These are phyloP conservation scores for Abrostola triplasia DNA, from an alignment of 2,888 invertebrate species.

Conservation along the genomic window DNA sequence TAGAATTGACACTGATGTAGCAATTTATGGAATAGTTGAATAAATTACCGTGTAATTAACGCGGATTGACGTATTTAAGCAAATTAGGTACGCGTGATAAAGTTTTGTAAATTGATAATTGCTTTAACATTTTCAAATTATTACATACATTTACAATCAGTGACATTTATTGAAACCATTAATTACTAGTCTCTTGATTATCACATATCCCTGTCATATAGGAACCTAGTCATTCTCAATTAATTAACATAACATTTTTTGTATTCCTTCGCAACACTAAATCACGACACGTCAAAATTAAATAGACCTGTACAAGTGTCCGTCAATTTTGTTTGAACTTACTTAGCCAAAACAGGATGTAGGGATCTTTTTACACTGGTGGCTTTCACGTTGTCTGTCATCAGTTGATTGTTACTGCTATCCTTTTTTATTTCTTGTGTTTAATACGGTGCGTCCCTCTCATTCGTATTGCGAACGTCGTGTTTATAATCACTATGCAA, in stretches of 20 bases:
- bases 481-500: slow-evolving; percentile 85
- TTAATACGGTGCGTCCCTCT: slow-evolving; percentile 60
- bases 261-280: slow-evolving; percentile 56
- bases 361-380: slow-evolving; percentile 46
- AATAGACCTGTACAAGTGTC: slow-evolving; percentile 36
- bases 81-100: not conserved
- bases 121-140: too few species aligned
- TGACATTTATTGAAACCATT: too few species aligned
- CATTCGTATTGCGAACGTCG: slow-evolving; percentile 66
- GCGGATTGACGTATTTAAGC: not conserved
- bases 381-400: slow-evolving; percentile 43
- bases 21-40: slow-evolving; percentile 1
- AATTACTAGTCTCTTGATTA: too few species aligned
- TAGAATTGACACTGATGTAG: not conserved
- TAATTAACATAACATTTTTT: slow-evolving; percentile 62
- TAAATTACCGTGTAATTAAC: not conserved
- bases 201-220: slow-evolving; percentile 16
- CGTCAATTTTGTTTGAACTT: slow-evolving; percentile 22
- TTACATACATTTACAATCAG: too few species aligned
- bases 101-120: too few species aligned
- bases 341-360: slow-evolving; percentile 32
- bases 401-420: slow-evolving; percentile 42
- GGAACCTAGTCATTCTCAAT: slow-evolving; percentile 43
- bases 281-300: slow-evolving; percentile 52
- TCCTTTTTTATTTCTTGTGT: slow-evolving; percentile 53